Base-by-base conservation (phyloP, 2,113 vertebrate species). In the Petroica traversi region DNA sequence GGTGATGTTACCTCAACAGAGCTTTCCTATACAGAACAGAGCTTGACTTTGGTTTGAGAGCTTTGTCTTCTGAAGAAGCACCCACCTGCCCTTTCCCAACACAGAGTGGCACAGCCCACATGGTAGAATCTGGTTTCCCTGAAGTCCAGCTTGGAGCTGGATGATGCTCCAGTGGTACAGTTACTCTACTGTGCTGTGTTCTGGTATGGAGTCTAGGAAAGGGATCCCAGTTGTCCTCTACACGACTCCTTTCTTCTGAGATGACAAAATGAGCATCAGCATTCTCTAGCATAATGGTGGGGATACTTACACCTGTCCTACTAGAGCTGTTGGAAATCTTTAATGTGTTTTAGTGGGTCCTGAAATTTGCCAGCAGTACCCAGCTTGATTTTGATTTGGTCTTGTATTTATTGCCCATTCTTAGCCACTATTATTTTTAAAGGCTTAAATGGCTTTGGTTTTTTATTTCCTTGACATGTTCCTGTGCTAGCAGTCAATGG, bases 111-210 rank as follows among this genome's bases (percentile, higher is more conserved):
- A 73, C 48, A 78, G 57, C 26, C 57, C 7, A 19, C 2, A 2
- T 1, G 5, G 38, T 8, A 57, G 6, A 49, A n/a, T 11, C 23
- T 6, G 10, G 2, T 11, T 66, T 79, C 46, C 8, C 62, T 49
- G 29, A 74, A 52, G 41, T 36, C 38, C 46, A 41, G 11, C 51
- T 71, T 1, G 2, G 38, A 81, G 55, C 23, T 46, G 55, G 59
- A 59, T 22, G 33, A 23, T 1, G 0, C 51, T 69, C n/a, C 46
- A 40, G 45, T 2, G 0, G 5, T 1, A 1, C n/a, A 46, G 31
- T 26, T 28, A 15, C 31, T 66, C 38, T 66, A 40, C 29, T 51
- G 20, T 31, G 34, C 5, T 51, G 11, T 66, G 12, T 25, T 63
- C 66, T 72, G 38, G 14, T 34, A 13, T 0, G 3, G 52, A 49